phyloP scores from a whole-genome alignment of 2,797 vertebrate species.

The Sebastes minor region DNA sequence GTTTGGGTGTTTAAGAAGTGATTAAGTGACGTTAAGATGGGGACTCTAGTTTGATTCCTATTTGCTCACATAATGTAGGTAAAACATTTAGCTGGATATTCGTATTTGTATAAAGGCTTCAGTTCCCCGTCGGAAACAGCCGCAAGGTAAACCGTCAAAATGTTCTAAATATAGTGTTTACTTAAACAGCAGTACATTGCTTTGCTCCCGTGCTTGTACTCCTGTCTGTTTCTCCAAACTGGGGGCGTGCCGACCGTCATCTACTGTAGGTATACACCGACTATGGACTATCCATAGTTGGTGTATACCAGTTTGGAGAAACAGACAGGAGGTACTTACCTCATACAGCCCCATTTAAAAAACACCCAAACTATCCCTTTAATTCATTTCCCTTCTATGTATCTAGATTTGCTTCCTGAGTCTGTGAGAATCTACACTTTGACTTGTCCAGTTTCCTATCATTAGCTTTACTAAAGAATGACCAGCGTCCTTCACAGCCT shows the following conservation, averaged over 20 bases:
- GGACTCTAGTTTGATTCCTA: background rate
- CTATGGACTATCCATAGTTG: too few species aligned
- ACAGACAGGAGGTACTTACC: too few species aligned
- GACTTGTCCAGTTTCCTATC: background rate
- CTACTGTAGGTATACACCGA: background rate
- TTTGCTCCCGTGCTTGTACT: background rate
- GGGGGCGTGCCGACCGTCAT: background rate
- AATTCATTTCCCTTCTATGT: background rate
- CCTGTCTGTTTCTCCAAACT: background rate
- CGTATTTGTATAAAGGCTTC: background rate
- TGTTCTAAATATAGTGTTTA: too few species aligned
- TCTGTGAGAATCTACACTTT: conserved; percentile 21
- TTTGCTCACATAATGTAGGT: background rate
- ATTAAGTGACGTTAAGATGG: background rate
- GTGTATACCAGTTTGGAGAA: too few species aligned
- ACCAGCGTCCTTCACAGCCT: conserved; percentile 30
- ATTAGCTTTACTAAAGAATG: background rate
- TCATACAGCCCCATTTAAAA: background rate
- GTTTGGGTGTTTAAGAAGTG: background rate
- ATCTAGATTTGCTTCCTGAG: background rate
- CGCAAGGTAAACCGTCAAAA: too few species aligned
- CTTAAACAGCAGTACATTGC: background rate
- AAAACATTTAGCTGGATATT: background rate
- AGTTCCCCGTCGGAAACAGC: too few species aligned
- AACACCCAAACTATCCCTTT: background rate